Evolutionary conservation across 2,888 invertebrate species (phyloP).

Genomic region (Mylabris sibirica): DNA sequence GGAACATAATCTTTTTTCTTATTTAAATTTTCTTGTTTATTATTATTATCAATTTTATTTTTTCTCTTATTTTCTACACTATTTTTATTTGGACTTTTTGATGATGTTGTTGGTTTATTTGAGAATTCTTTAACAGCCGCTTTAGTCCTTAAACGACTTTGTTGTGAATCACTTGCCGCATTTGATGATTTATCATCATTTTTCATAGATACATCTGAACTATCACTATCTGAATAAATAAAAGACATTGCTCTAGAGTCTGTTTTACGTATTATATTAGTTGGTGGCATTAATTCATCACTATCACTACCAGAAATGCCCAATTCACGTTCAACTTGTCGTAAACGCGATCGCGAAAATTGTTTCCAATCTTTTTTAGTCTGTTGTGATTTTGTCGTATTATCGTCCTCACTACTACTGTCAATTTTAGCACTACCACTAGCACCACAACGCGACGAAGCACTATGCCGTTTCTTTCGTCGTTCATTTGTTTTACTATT

Average conservation of each 20-base stretch:
- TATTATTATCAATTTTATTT: slow-evolving; percentile 42
- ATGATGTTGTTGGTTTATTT: slow-evolving; percentile 55
- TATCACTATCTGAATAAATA: slow-evolving; percentile 85
- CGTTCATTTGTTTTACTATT: slow-evolving; percentile 47
- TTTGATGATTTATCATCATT: slow-evolving; percentile 69
- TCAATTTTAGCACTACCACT: slow-evolving; percentile 57
- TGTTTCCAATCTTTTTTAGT: slow-evolving; percentile 60
- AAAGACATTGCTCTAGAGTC: slow-evolving; percentile 66
- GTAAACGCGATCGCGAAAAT: slow-evolving; percentile 66
- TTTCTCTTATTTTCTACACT: slow-evolving; percentile 52
- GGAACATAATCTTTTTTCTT: slow-evolving; percentile 67
- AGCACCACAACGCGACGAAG: slow-evolving; percentile 44
- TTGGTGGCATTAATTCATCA: slow-evolving; percentile 78
- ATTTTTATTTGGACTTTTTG: slow-evolving; percentile 52
- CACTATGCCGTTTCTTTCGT: slow-evolving; percentile 53
- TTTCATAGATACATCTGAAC: slow-evolving; percentile 66
- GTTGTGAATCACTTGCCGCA: slow-evolving; percentile 73
- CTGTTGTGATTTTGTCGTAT: slow-evolving; percentile 53
- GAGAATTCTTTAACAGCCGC: slow-evolving; percentile 87
- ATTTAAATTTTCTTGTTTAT: slow-evolving; percentile 40
- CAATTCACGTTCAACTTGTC: slow-evolving; percentile 80
- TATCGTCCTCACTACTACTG: slow-evolving; percentile 71
- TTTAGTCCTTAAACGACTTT: slow-evolving; percentile 77
- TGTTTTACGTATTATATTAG: slow-evolving; percentile 57
- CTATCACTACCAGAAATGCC: slow-evolving; percentile 77